Percentiles rank a stretch among this genome's conserved stretches.
phyloP scores from a whole-genome alignment of 1,140 invertebrate species.

The Ladona fulva region DNA sequence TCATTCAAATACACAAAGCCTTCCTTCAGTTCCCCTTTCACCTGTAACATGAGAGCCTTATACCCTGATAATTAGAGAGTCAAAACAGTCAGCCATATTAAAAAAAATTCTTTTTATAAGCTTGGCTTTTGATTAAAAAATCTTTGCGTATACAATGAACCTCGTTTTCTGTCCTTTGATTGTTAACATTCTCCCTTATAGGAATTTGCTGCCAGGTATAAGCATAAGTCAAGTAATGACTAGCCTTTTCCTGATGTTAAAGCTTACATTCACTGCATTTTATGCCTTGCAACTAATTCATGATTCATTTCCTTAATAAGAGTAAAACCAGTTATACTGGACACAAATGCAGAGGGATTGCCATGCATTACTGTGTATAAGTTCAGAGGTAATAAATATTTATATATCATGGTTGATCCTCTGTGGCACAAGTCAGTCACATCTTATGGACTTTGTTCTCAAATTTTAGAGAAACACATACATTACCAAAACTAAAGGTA shows the following conservation, averaged over 20 bases:
- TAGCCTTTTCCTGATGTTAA: neutral
- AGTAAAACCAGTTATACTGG: neutral
- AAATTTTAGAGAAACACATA: too few relatives aligned
- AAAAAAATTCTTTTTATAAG: neutral
- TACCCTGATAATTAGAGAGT: constrained; percentile 6
- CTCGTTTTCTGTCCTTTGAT: neutral
- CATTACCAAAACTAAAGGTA: too few relatives aligned
- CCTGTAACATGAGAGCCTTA: neutral
- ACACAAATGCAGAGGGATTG: neutral
- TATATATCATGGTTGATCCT: too few relatives aligned
- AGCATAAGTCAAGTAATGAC: neutral
- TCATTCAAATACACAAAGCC: neutral
- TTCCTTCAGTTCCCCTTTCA: neutral
- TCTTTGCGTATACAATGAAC: neutral
- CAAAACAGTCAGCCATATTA: neutral
- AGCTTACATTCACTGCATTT: neutral
- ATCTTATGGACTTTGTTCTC: too few relatives aligned
- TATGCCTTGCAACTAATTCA: neutral
- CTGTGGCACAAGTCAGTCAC: too few relatives aligned
- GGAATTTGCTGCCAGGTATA: neutral
- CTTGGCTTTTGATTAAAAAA: neutral
- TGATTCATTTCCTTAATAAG: neutral
- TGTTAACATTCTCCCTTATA: neutral
- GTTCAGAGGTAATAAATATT: too few relatives aligned
- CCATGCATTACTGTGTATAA: too few relatives aligned